These are phyloP conservation scores for Enteromius thamalakanensis DNA, from an alignment of 2,797 vertebrate genomes.

Conservation along the genomic window DNA sequence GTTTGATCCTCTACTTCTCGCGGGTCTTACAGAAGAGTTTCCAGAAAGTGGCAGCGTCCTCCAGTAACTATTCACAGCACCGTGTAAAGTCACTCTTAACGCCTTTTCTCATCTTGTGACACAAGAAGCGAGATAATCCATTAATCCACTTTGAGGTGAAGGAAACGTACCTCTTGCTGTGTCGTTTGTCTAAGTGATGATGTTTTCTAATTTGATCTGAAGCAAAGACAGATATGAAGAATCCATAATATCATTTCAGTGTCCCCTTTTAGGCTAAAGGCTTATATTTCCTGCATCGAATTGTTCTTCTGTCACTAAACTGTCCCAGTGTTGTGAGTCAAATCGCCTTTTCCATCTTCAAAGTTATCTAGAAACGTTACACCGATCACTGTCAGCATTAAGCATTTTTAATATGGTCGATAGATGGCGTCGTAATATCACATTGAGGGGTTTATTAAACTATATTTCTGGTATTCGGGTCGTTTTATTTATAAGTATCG, in stretches of 20 bases:
- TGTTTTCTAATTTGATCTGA: background rate
- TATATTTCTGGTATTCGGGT: background rate
- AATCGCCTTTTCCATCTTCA: background rate
- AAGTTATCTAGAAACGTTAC: constrained; percentile 11
- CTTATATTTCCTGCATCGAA: background rate
- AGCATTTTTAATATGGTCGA: background rate
- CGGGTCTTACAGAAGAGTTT: background rate
- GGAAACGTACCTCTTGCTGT: background rate
- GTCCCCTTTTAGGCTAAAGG: background rate
- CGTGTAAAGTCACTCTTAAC: constrained; percentile 6
- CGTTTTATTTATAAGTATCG: background rate
- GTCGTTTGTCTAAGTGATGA: constrained; percentile 1
- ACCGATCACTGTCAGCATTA: constrained; percentile 5
- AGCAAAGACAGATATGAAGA: background rate
- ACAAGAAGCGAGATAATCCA: constrained; percentile 46
- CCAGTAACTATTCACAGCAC: background rate
- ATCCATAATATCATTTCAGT: background rate
- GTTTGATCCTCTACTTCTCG: background rate
- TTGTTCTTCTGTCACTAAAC: background rate
- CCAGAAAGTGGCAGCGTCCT: background rate
- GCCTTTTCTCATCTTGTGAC: constrained; percentile 16
- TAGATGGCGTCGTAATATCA: constrained; percentile 41
- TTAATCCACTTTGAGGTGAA: constrained; percentile 45
- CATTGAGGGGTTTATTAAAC: background rate
- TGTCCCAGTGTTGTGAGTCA: background rate